Conservation (phyloP, 2,113 vertebrate species). For the Nothoprocta perdicaria region DNA sequence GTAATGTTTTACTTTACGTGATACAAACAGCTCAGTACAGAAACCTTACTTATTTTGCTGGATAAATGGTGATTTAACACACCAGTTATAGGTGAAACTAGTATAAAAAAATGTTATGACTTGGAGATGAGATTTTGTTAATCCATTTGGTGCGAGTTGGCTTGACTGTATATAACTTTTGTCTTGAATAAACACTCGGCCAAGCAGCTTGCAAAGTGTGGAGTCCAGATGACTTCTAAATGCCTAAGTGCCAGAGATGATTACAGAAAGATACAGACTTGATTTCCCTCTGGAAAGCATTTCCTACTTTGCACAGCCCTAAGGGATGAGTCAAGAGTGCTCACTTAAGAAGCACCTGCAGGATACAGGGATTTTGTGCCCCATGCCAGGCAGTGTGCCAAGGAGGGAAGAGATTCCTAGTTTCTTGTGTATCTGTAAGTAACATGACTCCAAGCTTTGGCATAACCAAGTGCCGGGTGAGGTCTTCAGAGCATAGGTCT, state of each 20-base stretch:
- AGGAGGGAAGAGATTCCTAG: not conserved
- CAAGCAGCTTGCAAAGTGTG: not conserved
- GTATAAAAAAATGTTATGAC: not conserved
- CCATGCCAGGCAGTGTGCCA: not conserved
- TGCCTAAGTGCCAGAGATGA: not conserved
- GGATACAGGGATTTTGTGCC: not conserved
- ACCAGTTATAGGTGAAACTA: not conserved
- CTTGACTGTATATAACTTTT: not conserved
- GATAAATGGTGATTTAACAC: not conserved
- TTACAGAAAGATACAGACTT: not conserved
- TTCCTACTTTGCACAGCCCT: not conserved
- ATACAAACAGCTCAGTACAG: not conserved
- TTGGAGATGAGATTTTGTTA: not conserved
- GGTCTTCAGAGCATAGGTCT: not conserved
- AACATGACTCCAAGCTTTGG: accelerated
- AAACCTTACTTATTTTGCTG: not conserved
- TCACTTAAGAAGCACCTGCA: not conserved
- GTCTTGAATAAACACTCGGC: not conserved
- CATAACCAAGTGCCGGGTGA: not conserved
- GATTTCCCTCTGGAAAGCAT: not conserved
- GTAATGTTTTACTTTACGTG: not conserved
- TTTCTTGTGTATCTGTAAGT: not conserved
- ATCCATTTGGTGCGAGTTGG: not conserved
- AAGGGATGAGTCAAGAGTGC: not conserved
- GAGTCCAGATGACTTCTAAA: not conserved